Percentiles rank a stretch among this genome's conserved stretches.
These are phyloP conservation scores for Eutrigla gurnardus DNA, from an alignment of 2,797 vertebrate species.

Conservation along the genomic window DNA sequence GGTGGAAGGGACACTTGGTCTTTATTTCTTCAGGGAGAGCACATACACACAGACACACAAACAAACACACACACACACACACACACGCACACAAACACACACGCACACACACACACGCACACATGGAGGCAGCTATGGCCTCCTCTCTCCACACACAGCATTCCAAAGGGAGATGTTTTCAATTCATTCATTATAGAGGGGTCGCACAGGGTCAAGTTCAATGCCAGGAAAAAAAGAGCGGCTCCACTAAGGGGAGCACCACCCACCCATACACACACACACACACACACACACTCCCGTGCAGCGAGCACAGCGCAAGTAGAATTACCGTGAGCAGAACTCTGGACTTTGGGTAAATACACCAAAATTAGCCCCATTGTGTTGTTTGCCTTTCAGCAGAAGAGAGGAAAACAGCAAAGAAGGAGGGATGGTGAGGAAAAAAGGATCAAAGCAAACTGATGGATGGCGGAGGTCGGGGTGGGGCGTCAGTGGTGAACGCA, in stretches of 20 bases:
- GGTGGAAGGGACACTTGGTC: conserved; percentile 82
- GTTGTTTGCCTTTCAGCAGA: conserved; percentile 91
- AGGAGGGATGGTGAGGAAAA: conserved; percentile 36
- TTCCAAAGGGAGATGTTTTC: conserved; percentile 99
- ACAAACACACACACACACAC: conserved; percentile 38
- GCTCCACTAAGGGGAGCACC: conserved; percentile 84
- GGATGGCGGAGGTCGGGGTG: conserved; percentile 55
- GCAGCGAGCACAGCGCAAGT: conserved; percentile 66
- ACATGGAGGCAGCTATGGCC: conserved; percentile 68
- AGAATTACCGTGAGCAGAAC: conserved; percentile 52
- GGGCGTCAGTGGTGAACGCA: conserved; percentile 21
- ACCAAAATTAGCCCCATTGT: conserved; percentile 92
- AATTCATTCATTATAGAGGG: conserved; percentile 99
- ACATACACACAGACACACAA: conserved; percentile 29
- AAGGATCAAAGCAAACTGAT: conserved; percentile 72
- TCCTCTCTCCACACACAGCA: conserved; percentile 92
- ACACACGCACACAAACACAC: conserved; percentile 37
- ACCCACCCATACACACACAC: conserved; percentile 61
- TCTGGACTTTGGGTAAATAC: conserved; percentile 90
- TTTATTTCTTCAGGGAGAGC: conserved; percentile 89
- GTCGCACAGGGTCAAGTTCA: conserved; percentile 98
- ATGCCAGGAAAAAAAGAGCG: conserved; percentile 91
- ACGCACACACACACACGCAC: conserved; percentile 26
- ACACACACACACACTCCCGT: conserved; percentile 75
- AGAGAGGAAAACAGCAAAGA: conserved; percentile 32